phyloP scores from a whole-genome alignment of 2,888 invertebrate genomes.

The Chloroclysta siterata region DNA sequence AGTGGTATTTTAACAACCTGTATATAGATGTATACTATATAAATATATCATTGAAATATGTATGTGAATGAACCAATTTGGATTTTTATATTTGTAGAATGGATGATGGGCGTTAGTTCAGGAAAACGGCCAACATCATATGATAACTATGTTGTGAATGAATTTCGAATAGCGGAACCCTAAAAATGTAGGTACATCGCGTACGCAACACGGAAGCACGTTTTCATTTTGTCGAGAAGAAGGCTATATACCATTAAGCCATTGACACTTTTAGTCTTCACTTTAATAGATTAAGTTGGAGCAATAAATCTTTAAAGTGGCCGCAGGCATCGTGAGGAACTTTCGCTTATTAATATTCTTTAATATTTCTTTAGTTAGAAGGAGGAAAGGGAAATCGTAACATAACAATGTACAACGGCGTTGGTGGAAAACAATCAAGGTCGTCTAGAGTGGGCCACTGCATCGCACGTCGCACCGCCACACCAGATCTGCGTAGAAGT shows the following conservation, averaged over 20 bases:
- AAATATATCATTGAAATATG: too few species aligned
- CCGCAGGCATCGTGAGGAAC: conserved; percentile 52
- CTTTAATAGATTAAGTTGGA: conserved; percentile 42
- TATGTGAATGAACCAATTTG: too few species aligned
- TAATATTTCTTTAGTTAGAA: conserved; percentile 60
- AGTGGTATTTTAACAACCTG: too few species aligned
- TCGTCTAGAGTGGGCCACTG: conserved; percentile 53
- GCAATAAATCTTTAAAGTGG: conserved; percentile 52
- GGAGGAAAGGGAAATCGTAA: conserved; percentile 70
- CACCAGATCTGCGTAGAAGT: conserved; percentile 48
- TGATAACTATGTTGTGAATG: too few species aligned
- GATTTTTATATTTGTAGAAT: too few species aligned
- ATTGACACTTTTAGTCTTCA: conserved; percentile 56
- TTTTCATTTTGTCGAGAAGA: conserved; percentile 52
- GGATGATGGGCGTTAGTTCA: too few species aligned
- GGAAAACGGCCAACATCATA: too few species aligned
- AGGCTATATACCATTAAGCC: conserved; percentile 58
- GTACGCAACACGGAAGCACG: conserved; percentile 59
- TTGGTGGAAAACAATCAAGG: conserved; percentile 69
- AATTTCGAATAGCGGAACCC: conserved; percentile 4
- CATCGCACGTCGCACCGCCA: conserved; percentile 42
- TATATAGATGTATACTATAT: too few species aligned
- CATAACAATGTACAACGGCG: conserved; percentile 65
- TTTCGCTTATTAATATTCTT: conserved; percentile 68
- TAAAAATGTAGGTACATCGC: conserved; percentile 38